Evolutionary conservation across 2,113 vertebrate genomes (phyloP), one percentile per base, ranked within the genome.

Genomic region (Lasiurus borealis): DNA sequence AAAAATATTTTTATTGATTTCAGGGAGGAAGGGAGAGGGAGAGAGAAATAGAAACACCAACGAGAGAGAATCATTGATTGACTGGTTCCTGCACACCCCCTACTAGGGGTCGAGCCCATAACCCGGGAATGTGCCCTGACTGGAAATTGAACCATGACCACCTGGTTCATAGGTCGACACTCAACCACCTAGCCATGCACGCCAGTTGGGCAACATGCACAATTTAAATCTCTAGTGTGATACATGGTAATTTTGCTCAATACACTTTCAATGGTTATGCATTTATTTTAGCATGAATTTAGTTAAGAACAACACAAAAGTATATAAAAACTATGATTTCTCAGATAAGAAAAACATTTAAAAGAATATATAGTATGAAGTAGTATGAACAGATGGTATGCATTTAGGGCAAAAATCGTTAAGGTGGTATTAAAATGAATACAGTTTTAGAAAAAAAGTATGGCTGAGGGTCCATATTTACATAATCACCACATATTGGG

Each of bases 281-380:
- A 23, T 48, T 84, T 73, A 85, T 90, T 71, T 91, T 84, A 85
- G 75, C 14, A 69, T 5, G 9, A 31, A 40, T 23, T 91, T 91
- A 88, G 57, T 91, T 91, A 88, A 50, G 31, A 34, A 73, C 81
- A 86, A 94, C 80, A 19, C 48, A 34, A 76, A 34, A 69, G 19
- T 27, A 31, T 5, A 27, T 85, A 21, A 85, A 85, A 76, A 88
- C 27, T 4, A 34, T 80, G n/a, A 62, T 86, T 71, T 87, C 31
- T 52, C 16, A 0, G 72, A 8, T 64, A 36, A 36, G n/a, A 81
- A 89, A 64, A 83, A 64, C 68, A 6, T 23, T 62, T 80, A 78
- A 83, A 76, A n/a, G 25, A 86, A 31, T 27, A 62, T 29, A 16
- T 16, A 3, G 19, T 59, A 71, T 46, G 8, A 86, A 21, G 40